Conservation (phyloP, 2,113 vertebrate species). For the Atherinomorus stipes region DNA sequence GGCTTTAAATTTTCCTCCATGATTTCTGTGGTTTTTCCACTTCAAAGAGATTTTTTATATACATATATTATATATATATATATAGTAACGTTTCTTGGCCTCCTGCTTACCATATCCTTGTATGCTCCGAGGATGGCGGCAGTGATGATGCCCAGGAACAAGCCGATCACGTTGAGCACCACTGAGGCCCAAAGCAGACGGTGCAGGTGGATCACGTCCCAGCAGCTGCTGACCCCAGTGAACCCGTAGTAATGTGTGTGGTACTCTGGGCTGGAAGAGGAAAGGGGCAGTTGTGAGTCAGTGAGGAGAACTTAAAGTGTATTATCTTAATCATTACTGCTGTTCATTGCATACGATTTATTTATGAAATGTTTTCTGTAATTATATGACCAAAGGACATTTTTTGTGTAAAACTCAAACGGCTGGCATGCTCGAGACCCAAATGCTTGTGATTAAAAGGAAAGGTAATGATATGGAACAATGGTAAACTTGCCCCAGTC, state of each 20-base stretch:
- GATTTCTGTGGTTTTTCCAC: neutral
- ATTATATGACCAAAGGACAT: too few relatives aligned
- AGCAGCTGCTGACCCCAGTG: conserved; percentile 88
- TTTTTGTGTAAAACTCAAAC: too few relatives aligned
- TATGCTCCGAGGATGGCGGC: conserved; percentile 94
- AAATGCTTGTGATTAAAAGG: too few relatives aligned
- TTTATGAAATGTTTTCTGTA: too few relatives aligned
- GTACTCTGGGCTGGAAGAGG: conserved; percentile 79
- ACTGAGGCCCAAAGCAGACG: conserved; percentile 92
- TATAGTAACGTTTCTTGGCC: neutral
- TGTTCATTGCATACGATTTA: neutral
- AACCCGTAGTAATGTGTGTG: conserved; percentile 88
- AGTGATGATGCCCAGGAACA: conserved; percentile 90
- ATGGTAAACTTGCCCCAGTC: too few relatives aligned
- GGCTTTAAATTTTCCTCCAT: neutral
- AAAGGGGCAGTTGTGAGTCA: neutral
- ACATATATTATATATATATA: too few relatives aligned
- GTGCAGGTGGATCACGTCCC: conserved; percentile 90
- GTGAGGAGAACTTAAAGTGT: neutral
- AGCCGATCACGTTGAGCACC: conserved; percentile 86
- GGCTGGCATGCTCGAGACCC: too few relatives aligned
- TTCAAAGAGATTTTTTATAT: neutral
- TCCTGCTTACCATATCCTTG: conserved; percentile 87
- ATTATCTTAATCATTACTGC: neutral
- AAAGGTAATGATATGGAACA: too few relatives aligned